These are phyloP conservation scores for Antheraea assamensis DNA, from an alignment of 2,888 invertebrate species.

Conservation along the genomic window DNA sequence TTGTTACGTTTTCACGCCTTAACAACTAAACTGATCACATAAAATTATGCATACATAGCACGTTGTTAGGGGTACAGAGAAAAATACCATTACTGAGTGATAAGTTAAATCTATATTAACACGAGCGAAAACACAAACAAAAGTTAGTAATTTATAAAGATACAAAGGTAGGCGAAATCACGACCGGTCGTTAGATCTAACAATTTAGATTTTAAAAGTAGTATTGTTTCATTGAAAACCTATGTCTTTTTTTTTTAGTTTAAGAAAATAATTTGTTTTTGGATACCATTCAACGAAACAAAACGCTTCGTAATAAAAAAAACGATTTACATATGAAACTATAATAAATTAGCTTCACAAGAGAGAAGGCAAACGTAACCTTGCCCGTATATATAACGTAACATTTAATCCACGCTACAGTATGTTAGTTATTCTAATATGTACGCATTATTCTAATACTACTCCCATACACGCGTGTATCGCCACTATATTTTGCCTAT, in stretches of 20 bases:
- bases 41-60: too few relatives aligned
- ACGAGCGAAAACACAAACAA: too few relatives aligned
- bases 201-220: too few relatives aligned
- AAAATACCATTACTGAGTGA: too few relatives aligned
- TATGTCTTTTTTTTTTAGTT: too few relatives aligned
- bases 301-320: background rate
- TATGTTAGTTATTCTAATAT: background rate
- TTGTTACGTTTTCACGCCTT: too few relatives aligned
- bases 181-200: too few relatives aligned
- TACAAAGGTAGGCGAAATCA: too few relatives aligned
- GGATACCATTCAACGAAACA: background rate
- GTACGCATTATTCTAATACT: background rate
- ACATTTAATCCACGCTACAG: background rate
- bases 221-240: too few relatives aligned
- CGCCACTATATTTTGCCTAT: too few relatives aligned
- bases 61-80: too few relatives aligned
- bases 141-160: background rate
- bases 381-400: slow-evolving; percentile 4
- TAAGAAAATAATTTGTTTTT: background rate
- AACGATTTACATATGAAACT: background rate
- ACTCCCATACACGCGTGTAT: background rate
- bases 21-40: too few relatives aligned
- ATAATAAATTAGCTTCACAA: background rate
- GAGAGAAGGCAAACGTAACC: slow-evolving; percentile 9
- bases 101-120: background rate